Conservation (phyloP, 2,113 vertebrate genomes). For the Dromaius novaehollandiae region DNA sequence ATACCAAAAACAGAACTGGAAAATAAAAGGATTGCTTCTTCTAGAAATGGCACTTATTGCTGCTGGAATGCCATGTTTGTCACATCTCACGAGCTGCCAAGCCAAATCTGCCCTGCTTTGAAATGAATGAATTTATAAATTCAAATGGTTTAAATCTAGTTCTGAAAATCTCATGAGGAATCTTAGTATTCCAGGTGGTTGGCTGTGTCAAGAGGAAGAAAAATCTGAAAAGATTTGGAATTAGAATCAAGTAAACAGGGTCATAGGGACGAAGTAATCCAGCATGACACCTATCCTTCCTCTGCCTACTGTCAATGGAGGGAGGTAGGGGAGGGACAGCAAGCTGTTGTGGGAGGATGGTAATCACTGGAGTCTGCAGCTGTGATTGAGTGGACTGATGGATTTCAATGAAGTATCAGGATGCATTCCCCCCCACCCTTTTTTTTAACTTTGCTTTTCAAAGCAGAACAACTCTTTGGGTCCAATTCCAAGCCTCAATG, state of each 20-base stretch:
- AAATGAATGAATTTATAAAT: constrained; percentile 42
- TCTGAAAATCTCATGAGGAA: background rate
- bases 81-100: constrained; percentile 52
- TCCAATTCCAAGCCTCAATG: background rate
- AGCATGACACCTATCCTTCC: background rate
- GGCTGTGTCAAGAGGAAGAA: background rate
- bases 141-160: constrained; percentile 22
- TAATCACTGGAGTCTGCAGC: background rate
- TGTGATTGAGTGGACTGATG: background rate
- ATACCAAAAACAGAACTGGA: background rate
- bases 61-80: constrained; percentile 51
- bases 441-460: background rate
- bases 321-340: background rate
- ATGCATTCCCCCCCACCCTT: background rate
- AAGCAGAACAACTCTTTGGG: background rate
- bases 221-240: background rate
- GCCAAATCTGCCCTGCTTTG: constrained; percentile 47
- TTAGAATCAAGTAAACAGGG: background rate
- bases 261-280: background rate
- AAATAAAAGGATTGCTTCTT: constrained; percentile 12
- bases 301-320: background rate
- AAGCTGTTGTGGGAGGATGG: background rate
- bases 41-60: constrained; percentile 7
- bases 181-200: background rate
- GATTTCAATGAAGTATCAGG: background rate